These are phyloP conservation scores for Phocoena sinus DNA, from an alignment of 2,113 vertebrate species.

Conservation along the genomic window DNA sequence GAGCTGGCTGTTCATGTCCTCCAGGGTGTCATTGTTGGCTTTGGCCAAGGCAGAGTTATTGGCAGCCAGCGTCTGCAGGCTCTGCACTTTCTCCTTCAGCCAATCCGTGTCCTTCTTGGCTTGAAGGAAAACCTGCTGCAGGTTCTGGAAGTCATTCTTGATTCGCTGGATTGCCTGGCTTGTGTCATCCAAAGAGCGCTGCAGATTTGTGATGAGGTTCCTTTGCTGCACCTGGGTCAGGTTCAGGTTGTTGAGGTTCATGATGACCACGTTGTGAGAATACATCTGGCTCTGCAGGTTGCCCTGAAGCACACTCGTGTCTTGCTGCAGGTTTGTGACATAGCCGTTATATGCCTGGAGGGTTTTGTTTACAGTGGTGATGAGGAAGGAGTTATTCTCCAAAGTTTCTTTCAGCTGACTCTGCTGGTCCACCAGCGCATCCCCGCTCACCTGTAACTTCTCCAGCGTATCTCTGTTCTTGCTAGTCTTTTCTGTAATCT, in stretches of 20 bases:
- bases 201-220: slow-evolving; percentile 84
- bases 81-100: slow-evolving; percentile 91
- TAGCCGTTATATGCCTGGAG: slow-evolving; percentile 87
- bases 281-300: slow-evolving; percentile 89
- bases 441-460: slow-evolving; percentile 88
- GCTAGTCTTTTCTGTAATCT: slow-evolving; percentile 88
- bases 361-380: slow-evolving; percentile 90
- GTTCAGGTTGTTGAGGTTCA: slow-evolving; percentile 92
- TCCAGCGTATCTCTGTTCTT: slow-evolving; percentile 90
- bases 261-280: slow-evolving; percentile 85
- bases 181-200: slow-evolving; percentile 91
- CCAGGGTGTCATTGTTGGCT: slow-evolving; percentile 91
- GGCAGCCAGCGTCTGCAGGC: slow-evolving; percentile 85
- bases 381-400: slow-evolving; percentile 87
- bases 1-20: slow-evolving; percentile 91
- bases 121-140: slow-evolving; percentile 90
- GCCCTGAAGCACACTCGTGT: slow-evolving; percentile 87
- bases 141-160: slow-evolving; percentile 90
- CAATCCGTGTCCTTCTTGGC: slow-evolving; percentile 89
- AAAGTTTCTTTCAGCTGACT: slow-evolving; percentile 88
- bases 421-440: slow-evolving; percentile 86
- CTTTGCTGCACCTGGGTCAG: slow-evolving; percentile 93
- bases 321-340: slow-evolving; percentile 88
- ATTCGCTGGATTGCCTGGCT: slow-evolving; percentile 89
- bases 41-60: slow-evolving; percentile 90